Base-by-base conservation (phyloP, 2,888 invertebrate genomes). In the Isotomurus palustris region DNA sequence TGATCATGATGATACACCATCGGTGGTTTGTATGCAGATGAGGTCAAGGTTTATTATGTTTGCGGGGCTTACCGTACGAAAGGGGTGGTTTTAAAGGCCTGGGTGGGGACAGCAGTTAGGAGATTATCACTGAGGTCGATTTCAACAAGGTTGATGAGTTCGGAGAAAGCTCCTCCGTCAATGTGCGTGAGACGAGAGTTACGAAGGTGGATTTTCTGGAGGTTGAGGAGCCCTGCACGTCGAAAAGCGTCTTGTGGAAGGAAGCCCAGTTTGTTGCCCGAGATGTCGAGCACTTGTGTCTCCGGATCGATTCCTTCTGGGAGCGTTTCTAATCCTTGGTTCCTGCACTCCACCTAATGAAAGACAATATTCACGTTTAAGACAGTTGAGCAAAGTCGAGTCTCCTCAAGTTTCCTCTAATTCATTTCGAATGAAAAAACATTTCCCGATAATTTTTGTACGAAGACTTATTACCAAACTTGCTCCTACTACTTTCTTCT, bases 271-370 rank as follows among this genome's bases (percentile, higher is more conserved):
- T 88, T 87, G 77, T 92, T 93, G 66, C 86, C 87, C 67, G 90
- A 90, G 75, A 91, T 82, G 78, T 92, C 91, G 74, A 93, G 79
- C 72, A 93, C 91, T 79, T 93, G 93, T 32, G 92, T 92, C 71
- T 86, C 89, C 40, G 87, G 84, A 76, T 91, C 90, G 68, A 91
- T 86, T 72, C 85, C 85, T 72, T 87, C 86, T 45, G 93, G 93
- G 68, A 93, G 86, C 55, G 86, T 84, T 72, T 88, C 88, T 67
- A 93, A 81, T 59, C 84, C 84, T 59, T 87, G 84, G 76, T 89
- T 86, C 73, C 85, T 84, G 77, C 93, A 93, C 78, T 91, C 91
- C 61, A 91, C 75, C 58, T 74, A 62, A 72, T 32, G 27, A 53
- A 21, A 10, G 40, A 38, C 29, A 38, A 50, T 44, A 21, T 52